phyloP scores from a whole-genome alignment of 2,888 invertebrate species.

The Agrilus cyanescens region DNA sequence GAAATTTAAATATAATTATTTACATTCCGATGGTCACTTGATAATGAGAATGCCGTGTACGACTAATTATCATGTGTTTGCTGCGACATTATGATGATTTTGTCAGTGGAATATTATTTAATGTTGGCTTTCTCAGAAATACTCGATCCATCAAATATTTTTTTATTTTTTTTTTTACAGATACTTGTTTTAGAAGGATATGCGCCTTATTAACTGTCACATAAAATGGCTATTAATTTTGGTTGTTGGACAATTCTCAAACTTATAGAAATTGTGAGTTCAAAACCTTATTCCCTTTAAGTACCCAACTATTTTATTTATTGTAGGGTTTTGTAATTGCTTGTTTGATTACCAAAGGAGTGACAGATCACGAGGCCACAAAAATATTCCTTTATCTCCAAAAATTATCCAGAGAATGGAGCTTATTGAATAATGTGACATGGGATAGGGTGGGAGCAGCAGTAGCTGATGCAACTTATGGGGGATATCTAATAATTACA shows the following conservation, averaged over 20 bases:
- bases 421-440: conserved; percentile 58
- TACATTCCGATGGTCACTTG: too few relatives aligned
- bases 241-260: conserved; percentile 32
- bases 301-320: conserved; percentile 6
- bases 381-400: conserved; percentile 55
- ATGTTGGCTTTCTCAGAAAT: too few relatives aligned
- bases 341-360: conserved; percentile 55
- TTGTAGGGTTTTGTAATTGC: conserved; percentile 53
- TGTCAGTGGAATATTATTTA: too few relatives aligned
- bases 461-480: conserved; percentile 54
- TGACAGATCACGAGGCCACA: conserved; percentile 61
- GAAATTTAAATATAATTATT: too few relatives aligned
- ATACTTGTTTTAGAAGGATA: too few relatives aligned
- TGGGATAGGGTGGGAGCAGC: conserved; percentile 60
- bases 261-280: conserved; percentile 31
- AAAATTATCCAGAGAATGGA: conserved; percentile 64
- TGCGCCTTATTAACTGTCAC: too few relatives aligned
- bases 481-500: conserved; percentile 60
- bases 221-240: conserved; percentile 22
- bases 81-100: too few relatives aligned
- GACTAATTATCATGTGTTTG: too few relatives aligned
- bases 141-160: too few relatives aligned
- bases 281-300: not conserved
- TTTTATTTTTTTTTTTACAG: too few relatives aligned
- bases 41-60: too few relatives aligned